These are phyloP conservation scores for Typhlichthys subterraneus DNA, from an alignment of 2,797 vertebrate species.

Conservation along the genomic window DNA sequence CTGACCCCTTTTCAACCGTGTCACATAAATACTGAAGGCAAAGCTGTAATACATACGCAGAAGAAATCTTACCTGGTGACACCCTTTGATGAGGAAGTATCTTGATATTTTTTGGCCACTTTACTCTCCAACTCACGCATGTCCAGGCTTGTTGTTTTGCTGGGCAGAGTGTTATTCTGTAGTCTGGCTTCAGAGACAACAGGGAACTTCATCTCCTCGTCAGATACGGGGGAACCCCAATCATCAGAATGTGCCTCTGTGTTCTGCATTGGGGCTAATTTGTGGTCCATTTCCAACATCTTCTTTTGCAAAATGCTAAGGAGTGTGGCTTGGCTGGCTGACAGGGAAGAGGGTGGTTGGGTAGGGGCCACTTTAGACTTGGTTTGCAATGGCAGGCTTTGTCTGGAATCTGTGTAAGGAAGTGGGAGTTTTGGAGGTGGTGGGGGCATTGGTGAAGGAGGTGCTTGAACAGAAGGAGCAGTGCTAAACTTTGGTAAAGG, in stretches of 20 bases:
- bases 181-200: conserved; percentile 22
- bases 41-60: conserved; percentile 1
- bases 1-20: background rate
- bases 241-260: conserved; percentile 67
- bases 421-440: conserved; percentile 43
- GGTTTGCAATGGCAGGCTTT: conserved; percentile 40
- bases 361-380: conserved; percentile 33
- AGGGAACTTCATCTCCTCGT: conserved; percentile 58
- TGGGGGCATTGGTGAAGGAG: conserved; percentile 30
- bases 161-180: conserved; percentile 33
- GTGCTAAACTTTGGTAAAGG: conserved; percentile 2
- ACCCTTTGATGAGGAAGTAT: conserved; percentile 37
- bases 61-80: conserved; percentile 58
- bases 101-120: conserved; percentile 57
- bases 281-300: conserved; percentile 82
- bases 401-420: conserved; percentile 33
- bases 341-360: conserved; percentile 40
- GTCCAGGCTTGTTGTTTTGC: conserved; percentile 58
- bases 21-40: background rate
- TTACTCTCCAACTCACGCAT: conserved; percentile 71
- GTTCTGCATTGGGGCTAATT: conserved; percentile 54
- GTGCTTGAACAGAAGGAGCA: conserved; percentile 6
- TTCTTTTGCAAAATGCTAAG: conserved; percentile 82
- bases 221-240: conserved; percentile 65
- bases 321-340: conserved; percentile 73